Conservation (phyloP, 1,140 invertebrate species). For the Zaprionus davidi region DNA sequence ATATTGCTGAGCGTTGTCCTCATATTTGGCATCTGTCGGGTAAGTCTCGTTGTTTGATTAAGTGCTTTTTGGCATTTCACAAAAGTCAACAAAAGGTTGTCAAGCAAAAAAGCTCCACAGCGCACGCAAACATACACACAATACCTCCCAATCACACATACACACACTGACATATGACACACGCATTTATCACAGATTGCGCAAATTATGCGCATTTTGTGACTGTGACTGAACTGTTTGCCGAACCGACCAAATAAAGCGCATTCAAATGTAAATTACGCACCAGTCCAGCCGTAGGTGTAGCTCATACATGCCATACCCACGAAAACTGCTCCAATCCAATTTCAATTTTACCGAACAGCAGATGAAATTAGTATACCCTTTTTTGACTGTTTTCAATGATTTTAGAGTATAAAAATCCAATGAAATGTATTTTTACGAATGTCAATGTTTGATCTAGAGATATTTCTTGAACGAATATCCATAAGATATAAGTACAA, state of each 20-base stretch:
- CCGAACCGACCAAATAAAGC: slow-evolving; percentile 63
- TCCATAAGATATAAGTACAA: too few relatives aligned
- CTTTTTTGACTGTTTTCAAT: too few relatives aligned
- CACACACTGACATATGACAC: slow-evolving; percentile 37
- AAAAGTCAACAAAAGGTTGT: slow-evolving; percentile 33
- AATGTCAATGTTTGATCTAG: too few relatives aligned
- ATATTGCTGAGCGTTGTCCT: slow-evolving; percentile 88
- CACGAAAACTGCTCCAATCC: background rate
- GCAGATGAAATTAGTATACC: slow-evolving; percentile 12
- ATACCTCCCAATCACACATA: background rate
- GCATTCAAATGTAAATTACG: slow-evolving; percentile 76
- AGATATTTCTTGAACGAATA: too few relatives aligned
- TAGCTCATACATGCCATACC: slow-evolving; percentile 16
- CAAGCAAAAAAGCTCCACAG: slow-evolving; percentile 4
- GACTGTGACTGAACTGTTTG: slow-evolving; percentile 51
- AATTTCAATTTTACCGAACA: slow-evolving; percentile 10
- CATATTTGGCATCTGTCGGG: slow-evolving; percentile 89
- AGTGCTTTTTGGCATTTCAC: slow-evolving; percentile 50
- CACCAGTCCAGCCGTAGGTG: slow-evolving; percentile 18
- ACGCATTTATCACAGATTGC: slow-evolving; percentile 47
- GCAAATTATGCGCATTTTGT: slow-evolving; percentile 68
- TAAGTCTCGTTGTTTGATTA: slow-evolving; percentile 84
- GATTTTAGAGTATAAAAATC: too few relatives aligned
- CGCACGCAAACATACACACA: background rate
- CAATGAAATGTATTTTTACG: too few relatives aligned